Evolutionary conservation across 1,140 invertebrate species (phyloP), one percentile per base, ranked within the genome.

Genomic region (Hylaeus volcanicus): DNA sequence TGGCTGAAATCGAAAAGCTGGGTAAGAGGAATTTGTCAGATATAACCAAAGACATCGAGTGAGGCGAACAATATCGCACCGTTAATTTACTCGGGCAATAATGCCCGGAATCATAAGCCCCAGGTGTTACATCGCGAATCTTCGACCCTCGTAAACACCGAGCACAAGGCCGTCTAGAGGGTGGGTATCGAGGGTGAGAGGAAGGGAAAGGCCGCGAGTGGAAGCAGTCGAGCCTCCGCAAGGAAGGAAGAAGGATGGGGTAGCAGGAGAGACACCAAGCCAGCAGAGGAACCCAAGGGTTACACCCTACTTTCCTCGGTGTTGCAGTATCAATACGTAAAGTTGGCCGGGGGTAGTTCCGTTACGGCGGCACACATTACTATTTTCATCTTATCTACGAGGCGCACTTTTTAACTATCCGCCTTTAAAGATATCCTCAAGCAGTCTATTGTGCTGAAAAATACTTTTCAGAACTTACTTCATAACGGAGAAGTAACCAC

Each of bases 11-110:
- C 53, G 61, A 53, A 79, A 79, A 65, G 60, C 64, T 64, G 6
- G 69, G 56, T 5, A 37, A 48, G 45, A 15, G 61, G 51, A 77
- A 81, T 63, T 76, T 82, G 74, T 73, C 69, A 76, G 53, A 48
- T 51, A n/a, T 55, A 64, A 37, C 14, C 14, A 53, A 71, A 79
- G 58, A 66, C 66, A 56, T 68, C n/a, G 79, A 12, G 45, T n/a
- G 26, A 26, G 43, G 65, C 9, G 76, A 66, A 76, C 85, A 65
- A 82, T 84, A 87, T 86, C 75, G 82, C 60, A 84, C 73, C 84
- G 83, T 90, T 90, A 90, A 90, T 90, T 90, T 89, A 90, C 86
- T 87, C 82, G 58, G 71, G 82, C 88, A 90, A 90, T 90, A 89
- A 90, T 88, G 88, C 83, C 86, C 56, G 78, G 83, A 90, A 89